These are phyloP conservation scores for Halichoeres trimaculatus DNA, from an alignment of 2,113 vertebrate species.

Conservation along the genomic window DNA sequence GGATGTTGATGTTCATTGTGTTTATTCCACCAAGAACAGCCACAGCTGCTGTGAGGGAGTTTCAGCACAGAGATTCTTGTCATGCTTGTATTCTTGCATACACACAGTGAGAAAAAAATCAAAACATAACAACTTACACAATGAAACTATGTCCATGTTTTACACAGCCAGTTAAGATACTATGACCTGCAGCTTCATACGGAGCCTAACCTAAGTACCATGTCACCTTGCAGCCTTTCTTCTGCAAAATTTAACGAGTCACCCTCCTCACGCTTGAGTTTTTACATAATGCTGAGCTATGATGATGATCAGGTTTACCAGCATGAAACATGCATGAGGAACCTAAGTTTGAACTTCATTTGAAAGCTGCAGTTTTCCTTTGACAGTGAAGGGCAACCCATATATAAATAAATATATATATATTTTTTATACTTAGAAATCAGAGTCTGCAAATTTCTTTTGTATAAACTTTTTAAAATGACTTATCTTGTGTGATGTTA, in stretches of 20 bases:
- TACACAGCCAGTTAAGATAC: too few relatives aligned
- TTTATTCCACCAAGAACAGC: slow-evolving; percentile 39
- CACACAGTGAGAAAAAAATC: slow-evolving; percentile 8
- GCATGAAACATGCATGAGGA: too few relatives aligned
- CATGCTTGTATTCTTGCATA: slow-evolving; percentile 24
- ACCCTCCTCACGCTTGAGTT: not conserved
- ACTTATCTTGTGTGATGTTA: too few relatives aligned
- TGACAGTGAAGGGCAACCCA: too few relatives aligned
- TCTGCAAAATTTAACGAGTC: not conserved
- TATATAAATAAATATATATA: too few relatives aligned
- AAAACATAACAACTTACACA: not conserved
- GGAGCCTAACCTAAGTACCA: not conserved
- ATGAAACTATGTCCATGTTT: not conserved
- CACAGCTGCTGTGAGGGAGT: slow-evolving; percentile 40
- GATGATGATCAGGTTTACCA: not conserved
- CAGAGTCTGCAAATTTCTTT: too few relatives aligned
- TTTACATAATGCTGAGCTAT: not conserved
- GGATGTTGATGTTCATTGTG: slow-evolving; percentile 49
- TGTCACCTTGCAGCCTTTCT: not conserved
- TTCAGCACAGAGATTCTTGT: slow-evolving; percentile 33
- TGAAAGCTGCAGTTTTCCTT: too few relatives aligned
- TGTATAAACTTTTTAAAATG: too few relatives aligned
- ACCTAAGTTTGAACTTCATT: too few relatives aligned
- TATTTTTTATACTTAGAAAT: too few relatives aligned
- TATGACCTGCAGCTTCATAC: too few relatives aligned